These are phyloP conservation scores for Pseudopleuronectes americanus DNA, from an alignment of 2,797 vertebrate species.

Conservation along the genomic window DNA sequence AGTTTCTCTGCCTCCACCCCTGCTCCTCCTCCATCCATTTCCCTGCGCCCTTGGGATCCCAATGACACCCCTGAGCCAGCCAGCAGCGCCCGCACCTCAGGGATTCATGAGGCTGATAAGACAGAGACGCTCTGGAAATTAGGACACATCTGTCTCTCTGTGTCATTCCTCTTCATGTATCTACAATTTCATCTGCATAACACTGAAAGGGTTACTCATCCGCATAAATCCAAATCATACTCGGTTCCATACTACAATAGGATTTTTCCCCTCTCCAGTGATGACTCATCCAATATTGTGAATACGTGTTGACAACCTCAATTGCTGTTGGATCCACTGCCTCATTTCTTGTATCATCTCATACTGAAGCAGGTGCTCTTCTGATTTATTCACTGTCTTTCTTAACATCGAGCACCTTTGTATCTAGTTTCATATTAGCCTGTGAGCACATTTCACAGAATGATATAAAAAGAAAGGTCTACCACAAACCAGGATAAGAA, in stretches of 20 bases:
- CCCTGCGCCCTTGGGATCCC: slow-evolving; percentile 47
- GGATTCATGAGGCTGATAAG: slow-evolving; percentile 45
- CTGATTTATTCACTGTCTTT: slow-evolving; percentile 50
- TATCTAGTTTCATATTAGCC: slow-evolving; percentile 24
- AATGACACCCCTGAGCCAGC: slow-evolving; percentile 28
- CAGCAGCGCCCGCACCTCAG: slow-evolving; percentile 28
- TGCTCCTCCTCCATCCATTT: slow-evolving; percentile 46
- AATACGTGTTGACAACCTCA: slow-evolving; percentile 54
- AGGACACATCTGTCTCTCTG: slow-evolving; percentile 52
- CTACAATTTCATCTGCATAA: slow-evolving; percentile 56
- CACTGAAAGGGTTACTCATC: slow-evolving; percentile 46
- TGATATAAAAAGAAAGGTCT: slow-evolving; percentile 28
- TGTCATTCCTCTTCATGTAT: slow-evolving; percentile 37
- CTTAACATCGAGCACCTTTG: slow-evolving; percentile 22
- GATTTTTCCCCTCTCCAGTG: slow-evolving; percentile 20
- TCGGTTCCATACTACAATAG: slow-evolving; percentile 44
- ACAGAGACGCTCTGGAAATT: slow-evolving; percentile 45
- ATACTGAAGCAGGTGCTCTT: slow-evolving; percentile 13
- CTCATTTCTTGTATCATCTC: slow-evolving; percentile 7
- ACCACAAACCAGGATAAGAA: slow-evolving; percentile 34
- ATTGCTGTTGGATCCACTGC: slow-evolving; percentile 22
- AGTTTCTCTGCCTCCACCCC: slow-evolving; percentile 19
- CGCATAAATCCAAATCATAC: slow-evolving; percentile 51
- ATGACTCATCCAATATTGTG: slow-evolving; percentile 50
- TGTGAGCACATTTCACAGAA: slow-evolving; percentile 22